Evolutionary conservation across 1,140 invertebrate genomes (phyloP), one percentile per base, ranked within the genome.

Genomic region (Piezodorus guildinii): DNA sequence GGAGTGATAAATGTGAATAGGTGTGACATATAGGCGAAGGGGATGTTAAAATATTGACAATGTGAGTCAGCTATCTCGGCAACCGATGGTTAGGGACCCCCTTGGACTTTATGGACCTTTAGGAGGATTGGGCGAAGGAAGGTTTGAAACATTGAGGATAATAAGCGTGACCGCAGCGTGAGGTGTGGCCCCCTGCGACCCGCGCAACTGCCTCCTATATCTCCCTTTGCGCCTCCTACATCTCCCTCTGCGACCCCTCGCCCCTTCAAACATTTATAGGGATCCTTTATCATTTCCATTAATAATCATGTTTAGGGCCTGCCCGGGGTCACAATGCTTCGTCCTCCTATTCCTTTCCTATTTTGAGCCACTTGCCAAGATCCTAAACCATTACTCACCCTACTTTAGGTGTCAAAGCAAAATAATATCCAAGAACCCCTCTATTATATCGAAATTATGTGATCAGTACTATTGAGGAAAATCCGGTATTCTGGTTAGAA

Each of bases 261-360:
- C 21, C 10, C 46, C 46, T n/a, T 49, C 46, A 49, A 49, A 49
- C 46, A 49, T 49, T 49, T 49, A 49, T 49, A 49, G 46, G 46
- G 46, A 17, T 21, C 9, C 46, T 49, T 49, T 49, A 49, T 49
- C 46, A 49, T 49, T 49, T 49, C 46, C 46, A 49, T 49, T 49
- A 49, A 49, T 49, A 49, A 49, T 49, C 46, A 49, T 49, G 46
- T 49, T 49, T 49, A 49, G 46, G 21, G 46, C 46, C 21, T 6
- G 6, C 6, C 12, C 2, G 1, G 34, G 34, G 34, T 39, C 34
- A 39, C 34, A 39, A 39, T 39, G 34, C 34, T 12, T 39, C 34
- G 6, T 4, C 12, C 34, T 39, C 1, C 6, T 39, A 39, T 10
- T 39, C 34, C 34, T 39, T 39, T 10, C 4, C 34, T 39, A 39